Evolutionary conservation across 2,888 invertebrate genomes (phyloP).

Genomic region (Ophraella communa): DNA sequence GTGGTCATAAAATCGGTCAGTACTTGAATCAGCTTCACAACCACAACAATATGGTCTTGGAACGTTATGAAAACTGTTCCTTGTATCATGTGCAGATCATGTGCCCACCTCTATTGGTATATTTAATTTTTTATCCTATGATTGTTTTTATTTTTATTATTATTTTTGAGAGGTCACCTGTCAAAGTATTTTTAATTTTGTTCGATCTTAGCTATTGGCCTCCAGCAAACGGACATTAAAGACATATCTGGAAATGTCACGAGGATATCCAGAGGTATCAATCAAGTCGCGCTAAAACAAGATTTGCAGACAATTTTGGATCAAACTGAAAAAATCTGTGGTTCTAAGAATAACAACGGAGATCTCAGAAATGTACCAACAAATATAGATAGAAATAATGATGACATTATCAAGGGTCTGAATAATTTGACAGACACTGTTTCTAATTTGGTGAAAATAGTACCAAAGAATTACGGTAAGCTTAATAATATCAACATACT

Average conservation of each 20-base stretch:
- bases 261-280: background rate
- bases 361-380: background rate
- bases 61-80: no score
- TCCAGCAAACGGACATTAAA: background rate
- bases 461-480: background rate
- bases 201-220: background rate
- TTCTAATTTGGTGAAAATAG: background rate
- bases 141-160: background rate
- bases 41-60: no score
- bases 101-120: no score
- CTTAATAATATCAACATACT: background rate
- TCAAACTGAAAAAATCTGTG: background rate
- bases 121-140: no score
- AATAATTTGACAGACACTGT: conserved; percentile 1
- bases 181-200: background rate
- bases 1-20: no score
- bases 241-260: background rate
- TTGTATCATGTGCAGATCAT: no score
- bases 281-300: background rate
- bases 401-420: background rate
- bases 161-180: no score
- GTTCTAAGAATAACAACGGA: background rate
- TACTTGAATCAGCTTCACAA: no score
- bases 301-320: background rate
- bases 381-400: conserved; percentile 11